These are phyloP conservation scores for Sebastes cheni DNA, from an alignment of 2,797 vertebrate species.

Conservation along the genomic window DNA sequence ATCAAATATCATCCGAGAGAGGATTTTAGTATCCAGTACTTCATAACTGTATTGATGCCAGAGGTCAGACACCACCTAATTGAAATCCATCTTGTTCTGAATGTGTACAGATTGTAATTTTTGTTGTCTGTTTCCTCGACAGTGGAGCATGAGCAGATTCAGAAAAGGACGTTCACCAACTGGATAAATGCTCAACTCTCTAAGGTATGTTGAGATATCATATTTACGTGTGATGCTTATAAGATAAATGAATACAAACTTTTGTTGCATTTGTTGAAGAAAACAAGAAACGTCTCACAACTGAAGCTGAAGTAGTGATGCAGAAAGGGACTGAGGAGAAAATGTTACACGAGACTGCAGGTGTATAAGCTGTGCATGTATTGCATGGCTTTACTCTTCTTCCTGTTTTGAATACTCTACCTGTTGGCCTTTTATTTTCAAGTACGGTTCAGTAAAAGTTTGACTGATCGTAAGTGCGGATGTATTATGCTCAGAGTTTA, in stretches of 20 bases:
- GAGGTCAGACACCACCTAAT: not conserved
- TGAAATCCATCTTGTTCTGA: not conserved
- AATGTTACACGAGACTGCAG: not conserved
- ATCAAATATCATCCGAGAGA: not conserved
- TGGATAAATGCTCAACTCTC: constrained; percentile 93
- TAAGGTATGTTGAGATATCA: constrained; percentile 81
- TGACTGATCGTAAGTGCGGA: not conserved
- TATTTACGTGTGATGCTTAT: not conserved
- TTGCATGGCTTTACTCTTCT: not conserved
- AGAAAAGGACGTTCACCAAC: constrained; percentile 94
- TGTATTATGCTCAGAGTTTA: not conserved
- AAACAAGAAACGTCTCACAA: not conserved
- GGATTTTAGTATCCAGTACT: not conserved
- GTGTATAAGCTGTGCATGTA: not conserved
- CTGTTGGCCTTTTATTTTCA: not conserved
- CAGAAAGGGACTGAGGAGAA: not conserved
- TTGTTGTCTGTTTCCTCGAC: constrained; percentile 10
- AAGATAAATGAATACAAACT: not conserved
- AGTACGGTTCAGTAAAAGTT: not conserved
- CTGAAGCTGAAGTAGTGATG: not conserved
- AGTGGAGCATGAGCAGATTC: constrained; percentile 92
- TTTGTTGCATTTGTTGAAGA: not conserved
- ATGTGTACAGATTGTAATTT: not conserved
- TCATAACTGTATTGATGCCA: not conserved
- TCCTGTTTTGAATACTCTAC: not conserved